Percentiles rank a stretch among this genome's conserved stretches.
Conservation (phyloP, 2,888 invertebrate species). For the Nomada ferruginata region DNA sequence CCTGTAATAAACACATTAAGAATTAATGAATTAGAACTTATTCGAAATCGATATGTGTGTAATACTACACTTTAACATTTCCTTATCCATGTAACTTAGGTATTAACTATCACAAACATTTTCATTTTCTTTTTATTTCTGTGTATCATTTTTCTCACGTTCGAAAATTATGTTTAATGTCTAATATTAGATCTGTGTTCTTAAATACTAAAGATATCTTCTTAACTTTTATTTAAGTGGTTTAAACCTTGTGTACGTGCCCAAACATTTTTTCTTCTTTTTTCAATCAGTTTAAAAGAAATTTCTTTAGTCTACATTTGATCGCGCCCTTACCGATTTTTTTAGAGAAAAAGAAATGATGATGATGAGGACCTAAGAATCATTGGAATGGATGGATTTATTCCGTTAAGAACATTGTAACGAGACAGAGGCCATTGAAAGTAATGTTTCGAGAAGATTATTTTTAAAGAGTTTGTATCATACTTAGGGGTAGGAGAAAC, state of each 20-base stretch:
- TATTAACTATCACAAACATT: slow-evolving; percentile 21
- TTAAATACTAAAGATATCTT: slow-evolving; percentile 32
- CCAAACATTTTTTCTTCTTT: slow-evolving; percentile 41
- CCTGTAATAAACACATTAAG: slow-evolving; percentile 53
- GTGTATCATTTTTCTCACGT: slow-evolving; percentile 45
- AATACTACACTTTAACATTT: slow-evolving; percentile 46
- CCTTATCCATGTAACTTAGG: slow-evolving; percentile 43
- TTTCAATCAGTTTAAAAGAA: slow-evolving; percentile 37
- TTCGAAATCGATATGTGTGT: slow-evolving; percentile 35
- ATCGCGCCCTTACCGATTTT: slow-evolving; percentile 77
- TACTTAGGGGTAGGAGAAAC: slow-evolving; percentile 33
- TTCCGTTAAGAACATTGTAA: slow-evolving; percentile 82
- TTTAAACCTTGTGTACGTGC: slow-evolving; percentile 68
- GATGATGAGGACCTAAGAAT: slow-evolving; percentile 80
- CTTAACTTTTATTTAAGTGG: slow-evolving; percentile 48
- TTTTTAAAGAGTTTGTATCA: slow-evolving; percentile 54
- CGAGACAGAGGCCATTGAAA: slow-evolving; percentile 64
- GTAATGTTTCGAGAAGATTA: slow-evolving; percentile 60
- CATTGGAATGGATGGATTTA: slow-evolving; percentile 82
- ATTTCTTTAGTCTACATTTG: slow-evolving; percentile 60
- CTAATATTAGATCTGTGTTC: slow-evolving; percentile 38
- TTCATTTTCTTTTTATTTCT: slow-evolving; percentile 27
- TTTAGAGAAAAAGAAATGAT: slow-evolving; percentile 79
- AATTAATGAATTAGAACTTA: slow-evolving; percentile 53
- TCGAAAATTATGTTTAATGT: slow-evolving; percentile 83